These are phyloP conservation scores for Hanleya hanleyi DNA, from an alignment of 2,888 invertebrate species.

Conservation along the genomic window DNA sequence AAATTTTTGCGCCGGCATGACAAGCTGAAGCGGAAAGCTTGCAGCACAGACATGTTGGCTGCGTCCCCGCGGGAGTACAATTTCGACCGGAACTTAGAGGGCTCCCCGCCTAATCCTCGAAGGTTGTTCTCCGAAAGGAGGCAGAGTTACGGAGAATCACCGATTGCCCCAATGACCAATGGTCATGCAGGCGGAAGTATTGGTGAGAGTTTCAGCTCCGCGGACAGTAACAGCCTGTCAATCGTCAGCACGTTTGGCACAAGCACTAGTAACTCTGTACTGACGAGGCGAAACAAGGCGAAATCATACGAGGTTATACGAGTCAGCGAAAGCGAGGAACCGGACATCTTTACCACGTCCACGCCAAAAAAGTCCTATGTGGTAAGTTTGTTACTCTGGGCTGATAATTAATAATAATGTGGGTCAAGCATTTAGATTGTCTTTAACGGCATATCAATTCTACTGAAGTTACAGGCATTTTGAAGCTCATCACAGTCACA, in stretches of 20 bases:
- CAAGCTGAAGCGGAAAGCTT: background rate
- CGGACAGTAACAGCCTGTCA: too few species aligned
- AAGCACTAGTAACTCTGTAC: background rate
- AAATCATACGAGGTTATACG: background rate
- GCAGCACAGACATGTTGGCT: background rate
- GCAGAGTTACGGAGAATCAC: background rate
- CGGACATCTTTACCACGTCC: background rate
- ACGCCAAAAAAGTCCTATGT: background rate
- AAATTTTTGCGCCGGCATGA: background rate
- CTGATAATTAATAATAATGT: too few species aligned
- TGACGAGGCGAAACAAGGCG: background rate
- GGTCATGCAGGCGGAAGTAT: background rate
- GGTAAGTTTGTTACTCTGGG: too few species aligned
- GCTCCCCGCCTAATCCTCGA: background rate
- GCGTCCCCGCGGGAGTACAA: background rate
- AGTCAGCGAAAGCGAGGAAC: background rate
- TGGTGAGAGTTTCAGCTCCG: background rate
- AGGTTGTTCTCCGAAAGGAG: background rate
- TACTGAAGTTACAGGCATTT: too few species aligned
- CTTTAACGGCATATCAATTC: too few species aligned
- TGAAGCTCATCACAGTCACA: too few species aligned
- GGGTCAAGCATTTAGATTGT: too few species aligned
- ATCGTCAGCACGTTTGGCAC: too few species aligned
- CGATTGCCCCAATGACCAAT: background rate
- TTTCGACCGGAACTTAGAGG: background rate